phyloP scores from a whole-genome alignment of 2,113 vertebrate species.

The Hypanus sabinus region DNA sequence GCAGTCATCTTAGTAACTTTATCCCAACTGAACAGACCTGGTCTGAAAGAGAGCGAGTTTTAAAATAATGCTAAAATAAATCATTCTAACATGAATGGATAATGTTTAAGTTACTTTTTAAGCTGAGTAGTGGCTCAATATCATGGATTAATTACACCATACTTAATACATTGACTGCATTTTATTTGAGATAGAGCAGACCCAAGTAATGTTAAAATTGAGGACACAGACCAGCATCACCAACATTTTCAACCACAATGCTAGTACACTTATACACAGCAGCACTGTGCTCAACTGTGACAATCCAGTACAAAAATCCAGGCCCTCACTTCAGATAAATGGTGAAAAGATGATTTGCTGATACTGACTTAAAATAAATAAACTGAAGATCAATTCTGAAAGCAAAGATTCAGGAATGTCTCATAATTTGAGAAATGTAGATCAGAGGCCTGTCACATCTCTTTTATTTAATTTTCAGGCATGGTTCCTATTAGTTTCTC shows the following conservation, averaged over 20 bases:
- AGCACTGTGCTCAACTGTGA: neutral
- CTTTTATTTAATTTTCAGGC: neutral
- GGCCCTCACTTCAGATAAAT: too few relatives aligned
- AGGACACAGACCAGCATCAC: neutral
- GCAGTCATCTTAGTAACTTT: conserved; percentile 65
- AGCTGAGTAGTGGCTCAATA: too few relatives aligned
- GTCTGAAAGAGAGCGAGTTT: conserved; percentile 60
- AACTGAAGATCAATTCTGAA: neutral
- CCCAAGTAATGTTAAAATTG: neutral
- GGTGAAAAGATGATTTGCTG: neutral
- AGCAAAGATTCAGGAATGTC: neutral
- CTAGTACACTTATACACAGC: neutral
- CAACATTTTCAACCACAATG: neutral
- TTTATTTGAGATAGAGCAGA: neutral
- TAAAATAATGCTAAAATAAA: neutral
- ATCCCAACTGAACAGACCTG: conserved; percentile 79
- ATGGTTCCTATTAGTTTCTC: neutral
- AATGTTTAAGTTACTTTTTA: neutral
- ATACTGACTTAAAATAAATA: neutral
- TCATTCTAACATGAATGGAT: neutral
- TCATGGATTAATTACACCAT: neutral
- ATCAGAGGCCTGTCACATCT: neutral
- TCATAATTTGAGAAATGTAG: neutral
- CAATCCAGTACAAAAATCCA: neutral
- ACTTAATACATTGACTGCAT: neutral